Conservation (phyloP, 2,113 vertebrate genomes). For the Rhegmatorhina hoffmannsi region DNA sequence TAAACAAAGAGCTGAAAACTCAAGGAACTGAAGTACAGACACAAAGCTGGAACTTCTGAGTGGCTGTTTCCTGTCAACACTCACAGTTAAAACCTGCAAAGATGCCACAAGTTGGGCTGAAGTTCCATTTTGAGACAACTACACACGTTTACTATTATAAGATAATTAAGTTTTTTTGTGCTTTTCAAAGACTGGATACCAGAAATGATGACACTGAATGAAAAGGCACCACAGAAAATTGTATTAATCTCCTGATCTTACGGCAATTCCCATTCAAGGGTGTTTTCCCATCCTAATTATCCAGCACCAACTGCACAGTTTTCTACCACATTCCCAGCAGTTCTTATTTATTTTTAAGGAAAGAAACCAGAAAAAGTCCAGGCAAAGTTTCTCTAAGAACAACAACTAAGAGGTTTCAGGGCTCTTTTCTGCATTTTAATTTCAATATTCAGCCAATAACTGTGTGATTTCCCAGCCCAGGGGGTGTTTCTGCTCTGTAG, state of each 20-base stretch:
- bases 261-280: not conserved
- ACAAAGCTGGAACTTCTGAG: not conserved
- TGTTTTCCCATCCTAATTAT: not conserved
- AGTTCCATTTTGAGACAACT: not conserved
- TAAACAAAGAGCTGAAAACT: not conserved
- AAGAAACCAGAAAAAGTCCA: not conserved
- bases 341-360: not conserved
- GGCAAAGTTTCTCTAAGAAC: not conserved
- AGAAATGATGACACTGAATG: not conserved
- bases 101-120: not conserved
- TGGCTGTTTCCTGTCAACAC: not conserved
- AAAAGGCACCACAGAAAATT: not conserved
- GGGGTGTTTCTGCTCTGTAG: not conserved
- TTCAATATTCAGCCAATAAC: not conserved
- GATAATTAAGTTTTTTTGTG: not conserved
- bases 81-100: not conserved
- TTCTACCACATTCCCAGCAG: fast-evolving
- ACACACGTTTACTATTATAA: not conserved
- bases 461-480: not conserved
- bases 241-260: slow-evolving; percentile 20
- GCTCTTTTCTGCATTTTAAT: not conserved
- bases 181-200: not conserved
- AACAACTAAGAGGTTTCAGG: not conserved
- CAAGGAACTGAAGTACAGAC: not conserved
- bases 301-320: not conserved